These are phyloP conservation scores for Ceratosolen fusciceps DNA, from an alignment of 1,140 invertebrate species.

Conservation along the genomic window DNA sequence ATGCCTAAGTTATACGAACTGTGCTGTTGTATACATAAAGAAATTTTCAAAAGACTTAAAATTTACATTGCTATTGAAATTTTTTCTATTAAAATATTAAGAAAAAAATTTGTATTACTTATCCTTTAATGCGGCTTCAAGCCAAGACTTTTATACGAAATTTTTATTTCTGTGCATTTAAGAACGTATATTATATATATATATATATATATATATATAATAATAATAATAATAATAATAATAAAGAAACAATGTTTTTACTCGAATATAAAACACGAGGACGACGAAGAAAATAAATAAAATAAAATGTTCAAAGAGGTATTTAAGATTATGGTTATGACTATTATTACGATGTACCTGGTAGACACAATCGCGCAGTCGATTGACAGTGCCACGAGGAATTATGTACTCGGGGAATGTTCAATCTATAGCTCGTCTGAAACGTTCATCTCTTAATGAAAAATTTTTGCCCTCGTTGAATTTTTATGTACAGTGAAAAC, in stretches of 20 bases:
- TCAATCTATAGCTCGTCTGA: slow-evolving; percentile 32
- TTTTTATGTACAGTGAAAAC: slow-evolving; percentile 40
- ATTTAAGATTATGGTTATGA: slow-evolving; percentile 47
- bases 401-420: slow-evolving; percentile 50
- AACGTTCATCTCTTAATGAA: slow-evolving; percentile 33
- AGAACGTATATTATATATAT: no score
- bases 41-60: no score
- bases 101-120: no score
- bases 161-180: slow-evolving; percentile 25
- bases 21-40: neutral
- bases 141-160: neutral
- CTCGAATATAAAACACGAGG: slow-evolving; percentile 13
- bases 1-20: neutral
- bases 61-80: no score
- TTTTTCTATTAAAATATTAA: no score
- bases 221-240: no score
- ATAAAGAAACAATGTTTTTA: slow-evolving; percentile 30
- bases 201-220: no score
- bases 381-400: slow-evolving; percentile 62
- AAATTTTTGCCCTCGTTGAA: slow-evolving; percentile 11
- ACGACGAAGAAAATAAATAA: slow-evolving; percentile 21
- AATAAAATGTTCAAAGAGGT: slow-evolving; percentile 38
- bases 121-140: neutral
- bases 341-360: slow-evolving; percentile 68
- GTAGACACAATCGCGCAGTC: slow-evolving; percentile 63